Base-by-base conservation (phyloP, 1,140 invertebrate species). In the Lutraria rhynchaena region DNA sequence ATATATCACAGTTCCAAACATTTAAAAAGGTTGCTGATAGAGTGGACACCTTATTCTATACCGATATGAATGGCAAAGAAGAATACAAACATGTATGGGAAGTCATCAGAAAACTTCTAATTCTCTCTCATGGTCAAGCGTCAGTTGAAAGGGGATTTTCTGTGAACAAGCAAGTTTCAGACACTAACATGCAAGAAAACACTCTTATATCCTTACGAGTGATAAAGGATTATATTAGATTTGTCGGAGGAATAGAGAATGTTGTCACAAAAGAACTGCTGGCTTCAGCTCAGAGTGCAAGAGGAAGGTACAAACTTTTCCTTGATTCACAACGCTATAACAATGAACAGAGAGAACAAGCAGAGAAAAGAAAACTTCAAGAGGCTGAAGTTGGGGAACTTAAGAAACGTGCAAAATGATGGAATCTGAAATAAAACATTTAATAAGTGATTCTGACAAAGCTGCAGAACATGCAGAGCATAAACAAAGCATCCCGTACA, bases 111-210 rank as follows among this genome's bases (percentile, higher is more conserved):
- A 41, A 71, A 15, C 22, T 86, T 0, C 58, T 88, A 17, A 22
- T 83, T 24, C 81, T 88, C 31, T 86, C 77, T 7, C 86, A 89
- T 86, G 86, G 86, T 2, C 71, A 89, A n/a, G 86, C 87, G 15
- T 22, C 57, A 35, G 86, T 87, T 19, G 85, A 87, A 57, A 55
- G 85, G 22, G 87, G 87, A 2, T 88, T 88, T 67, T 86, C 81
- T 19, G 46, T 85, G 17, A 88, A 87, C 51, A 85, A 84, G 69
- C 67, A 87, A 41, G 58, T 85, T 41, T 7, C 37, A 7, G 55
- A 58, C 24, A 13, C 24, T 9, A 58, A 58, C 27, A 13, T 58
- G 27, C 29, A 22, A 27, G 55, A 58, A 58, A n/a, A 58, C 29
- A 61, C 5, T 61, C 33, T 35, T n/a, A 33, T 61, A 5, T 3